Evolutionary conservation across 2,113 vertebrate species (phyloP).

Genomic region (Callionymus lyra): DNA sequence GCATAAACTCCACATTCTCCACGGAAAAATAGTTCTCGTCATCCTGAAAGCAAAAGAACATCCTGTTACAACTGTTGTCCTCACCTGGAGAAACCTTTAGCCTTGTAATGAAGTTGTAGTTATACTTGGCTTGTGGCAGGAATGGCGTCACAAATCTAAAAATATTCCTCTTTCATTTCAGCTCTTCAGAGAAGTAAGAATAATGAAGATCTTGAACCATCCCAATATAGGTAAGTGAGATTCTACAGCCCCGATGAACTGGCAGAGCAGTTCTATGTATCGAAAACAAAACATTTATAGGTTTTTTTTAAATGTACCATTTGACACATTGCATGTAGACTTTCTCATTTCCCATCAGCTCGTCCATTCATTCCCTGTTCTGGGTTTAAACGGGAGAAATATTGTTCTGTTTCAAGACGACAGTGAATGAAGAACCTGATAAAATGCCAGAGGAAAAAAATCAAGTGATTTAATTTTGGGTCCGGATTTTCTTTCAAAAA

Average conservation of each 20-base stretch:
- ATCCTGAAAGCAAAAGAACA: background rate
- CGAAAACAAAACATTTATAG: slow-evolving; percentile 16
- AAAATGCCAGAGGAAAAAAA: no score
- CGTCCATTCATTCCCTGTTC: background rate
- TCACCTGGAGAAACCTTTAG: background rate
- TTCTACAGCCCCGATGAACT: no score
- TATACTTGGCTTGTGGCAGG: background rate
- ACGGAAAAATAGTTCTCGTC: background rate
- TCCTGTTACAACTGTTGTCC: background rate
- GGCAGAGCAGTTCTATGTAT: no score
- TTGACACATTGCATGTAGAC: slow-evolving; percentile 17
- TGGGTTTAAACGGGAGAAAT: no score
- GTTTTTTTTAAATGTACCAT: slow-evolving; percentile 4
- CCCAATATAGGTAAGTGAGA: slow-evolving; percentile 84
- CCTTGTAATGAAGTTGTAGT: background rate
- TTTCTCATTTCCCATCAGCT: slow-evolving; percentile 15
- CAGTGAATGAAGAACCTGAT: no score
- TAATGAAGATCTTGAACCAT: slow-evolving; percentile 99
- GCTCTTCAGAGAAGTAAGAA: slow-evolving; percentile 98
- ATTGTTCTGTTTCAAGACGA: no score
- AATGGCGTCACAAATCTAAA: background rate
- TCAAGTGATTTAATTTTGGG: no score
- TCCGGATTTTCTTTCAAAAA: no score
- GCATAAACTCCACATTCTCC: no score
- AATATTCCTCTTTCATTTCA: slow-evolving; percentile 52